These are phyloP conservation scores for Rotaria magnacalcarata DNA, from an alignment of 2,888 invertebrate genomes.

Conservation along the genomic window DNA sequence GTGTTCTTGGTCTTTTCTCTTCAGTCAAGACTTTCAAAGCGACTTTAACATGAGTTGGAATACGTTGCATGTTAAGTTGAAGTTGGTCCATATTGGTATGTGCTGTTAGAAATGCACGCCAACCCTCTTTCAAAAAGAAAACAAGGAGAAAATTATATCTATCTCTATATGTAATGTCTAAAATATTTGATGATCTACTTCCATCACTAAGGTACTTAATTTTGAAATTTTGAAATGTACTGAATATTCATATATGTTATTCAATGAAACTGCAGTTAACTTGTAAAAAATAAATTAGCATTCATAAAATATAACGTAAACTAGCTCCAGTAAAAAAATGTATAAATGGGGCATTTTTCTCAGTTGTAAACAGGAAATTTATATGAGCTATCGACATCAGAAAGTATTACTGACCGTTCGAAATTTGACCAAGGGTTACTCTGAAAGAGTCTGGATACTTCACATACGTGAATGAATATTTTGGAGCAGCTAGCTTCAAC, in stretches of 20 bases:
- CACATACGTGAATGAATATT: neutral
- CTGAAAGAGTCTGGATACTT: neutral
- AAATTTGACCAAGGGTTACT: neutral
- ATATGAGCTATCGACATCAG: neutral
- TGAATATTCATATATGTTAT: no score
- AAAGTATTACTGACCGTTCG: neutral
- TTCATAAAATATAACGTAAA: no score
- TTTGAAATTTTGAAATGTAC: no score
- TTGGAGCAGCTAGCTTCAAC: neutral
- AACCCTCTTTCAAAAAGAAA: neutral
- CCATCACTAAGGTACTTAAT: no score
- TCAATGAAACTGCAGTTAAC: no score
- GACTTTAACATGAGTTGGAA: neutral
- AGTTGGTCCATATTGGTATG: neutral
- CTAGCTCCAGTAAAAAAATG: no score
- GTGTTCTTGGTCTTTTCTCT: neutral
- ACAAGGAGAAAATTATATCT: neutral
- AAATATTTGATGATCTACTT: no score
- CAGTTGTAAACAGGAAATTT: no score
- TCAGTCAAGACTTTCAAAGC: neutral
- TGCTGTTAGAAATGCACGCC: neutral
- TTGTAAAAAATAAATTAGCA: no score
- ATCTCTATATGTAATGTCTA: no score
- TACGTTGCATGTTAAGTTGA: conserved; percentile 15
- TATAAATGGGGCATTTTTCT: no score